Conservation (phyloP, 30 jellyfish, hydroid and myxozoan genomes). For the Phacellophora camtschatica region DNA sequence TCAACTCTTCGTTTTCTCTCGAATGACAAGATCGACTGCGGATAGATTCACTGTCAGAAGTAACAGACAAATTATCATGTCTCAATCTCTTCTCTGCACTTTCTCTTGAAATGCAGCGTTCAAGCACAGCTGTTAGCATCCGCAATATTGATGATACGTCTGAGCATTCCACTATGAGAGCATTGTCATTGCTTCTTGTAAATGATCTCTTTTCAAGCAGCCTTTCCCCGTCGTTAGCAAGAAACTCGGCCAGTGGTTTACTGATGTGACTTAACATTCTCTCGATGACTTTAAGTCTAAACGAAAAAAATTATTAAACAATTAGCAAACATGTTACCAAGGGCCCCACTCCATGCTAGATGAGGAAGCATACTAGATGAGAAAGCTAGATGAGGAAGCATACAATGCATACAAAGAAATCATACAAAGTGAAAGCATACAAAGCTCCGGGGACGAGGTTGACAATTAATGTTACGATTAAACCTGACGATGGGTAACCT, state of each 20-base stretch:
- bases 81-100: constrained; percentile 3
- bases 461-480: too few species aligned
- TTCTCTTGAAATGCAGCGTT: constrained; percentile 17
- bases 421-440: too few species aligned
- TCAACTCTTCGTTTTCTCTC: constrained; percentile 13
- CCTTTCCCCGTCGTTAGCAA: neutral
- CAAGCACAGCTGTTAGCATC: constrained; percentile 20
- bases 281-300: constrained; percentile 37
- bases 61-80: neutral
- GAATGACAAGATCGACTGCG: neutral
- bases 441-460: too few species aligned
- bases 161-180: neutral
- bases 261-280: constrained; percentile 31
- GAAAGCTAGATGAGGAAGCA: too few species aligned
- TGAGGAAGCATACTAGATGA: too few species aligned
- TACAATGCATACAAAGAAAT: too few species aligned
- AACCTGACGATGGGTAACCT: too few species aligned
- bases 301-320: too few species aligned
- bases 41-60: neutral
- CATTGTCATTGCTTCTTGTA: neutral
- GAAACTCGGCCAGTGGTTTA: constrained; percentile 41
- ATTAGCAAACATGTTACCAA: too few species aligned
- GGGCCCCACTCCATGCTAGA: too few species aligned
- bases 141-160: constrained; percentile 36
- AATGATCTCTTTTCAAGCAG: neutral